Evolutionary conservation across 2,797 vertebrate genomes (phyloP), one percentile per base, ranked within the genome.

Genomic region (Catharus ustulatus): DNA sequence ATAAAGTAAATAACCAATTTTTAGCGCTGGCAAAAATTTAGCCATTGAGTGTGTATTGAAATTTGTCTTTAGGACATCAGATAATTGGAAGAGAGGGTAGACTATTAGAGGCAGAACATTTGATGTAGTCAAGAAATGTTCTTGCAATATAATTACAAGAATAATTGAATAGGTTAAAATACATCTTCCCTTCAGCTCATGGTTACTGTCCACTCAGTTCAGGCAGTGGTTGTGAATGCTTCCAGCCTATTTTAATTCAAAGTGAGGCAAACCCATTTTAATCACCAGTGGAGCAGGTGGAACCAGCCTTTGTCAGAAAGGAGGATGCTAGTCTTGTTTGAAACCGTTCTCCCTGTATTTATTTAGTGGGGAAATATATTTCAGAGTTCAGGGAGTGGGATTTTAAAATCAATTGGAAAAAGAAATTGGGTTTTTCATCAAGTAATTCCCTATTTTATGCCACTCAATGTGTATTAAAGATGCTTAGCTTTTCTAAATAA

Each of bases 11-110:
- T 93, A 74, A 63, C 78, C 67, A 69, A 32, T 90, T 95, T 90
- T 89, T 91, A 91, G 57, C 51, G 38, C 54, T 84, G 72, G 84
- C 40, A 74, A 90, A 87, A 93, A 71, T 87, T 82, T 94, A 77
- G 57, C 49, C 24, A 27, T 87, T 51, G 88, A 67, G 8, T 21
- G 19, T 43, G 46, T 77, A 38, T 59, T 93, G 68, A 94, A 87
- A 80, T 96, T 94, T 92, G 83, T 93, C 86, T 95, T 97, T 90
- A 96, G 90, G 82, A 91, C 68, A 58, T 92, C 40, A 92, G 36
- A 52, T 93, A 93, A 91, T 95, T 94, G 91, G 71, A 79, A 87
- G 46, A 80, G 93, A 95, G 76, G 38, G 80, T 87, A 61, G 52
- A 40, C 81, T 91, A 74, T 92, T 79, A 96, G 77, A 90, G 73